A percentile compares a stretch with the other conserved stretches of the same genome.
Evolutionary conservation across 30 jellyfish, hydroid and myxozoan genomes (phyloP).

Genomic region (Nemopilema nomurai): DNA sequence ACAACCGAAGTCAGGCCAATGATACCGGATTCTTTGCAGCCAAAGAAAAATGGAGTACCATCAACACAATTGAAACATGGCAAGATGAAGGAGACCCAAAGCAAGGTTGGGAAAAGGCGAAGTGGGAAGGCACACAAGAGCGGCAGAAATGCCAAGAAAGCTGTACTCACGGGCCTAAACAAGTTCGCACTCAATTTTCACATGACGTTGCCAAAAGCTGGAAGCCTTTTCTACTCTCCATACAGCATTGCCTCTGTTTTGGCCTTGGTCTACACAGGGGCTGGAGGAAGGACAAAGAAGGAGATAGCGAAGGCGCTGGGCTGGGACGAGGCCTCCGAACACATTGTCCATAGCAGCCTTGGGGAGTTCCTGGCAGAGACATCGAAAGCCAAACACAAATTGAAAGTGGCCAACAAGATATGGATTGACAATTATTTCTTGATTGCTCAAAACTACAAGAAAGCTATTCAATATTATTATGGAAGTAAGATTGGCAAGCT

Average conservation of each 20-base stretch:
- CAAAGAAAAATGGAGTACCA: neutral
- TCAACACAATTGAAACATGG: neutral
- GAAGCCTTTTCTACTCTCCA: constrained; percentile 57
- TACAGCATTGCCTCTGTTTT: constrained; percentile 58
- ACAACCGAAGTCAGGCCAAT: neutral
- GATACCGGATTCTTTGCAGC: neutral
- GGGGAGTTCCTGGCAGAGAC: neutral
- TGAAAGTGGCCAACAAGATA: constrained; percentile 46
- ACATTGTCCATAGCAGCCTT: neutral
- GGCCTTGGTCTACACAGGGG: constrained; percentile 60
- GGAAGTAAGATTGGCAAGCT: constrained; percentile 30
- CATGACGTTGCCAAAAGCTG: constrained; percentile 13
- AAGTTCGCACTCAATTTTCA: constrained; percentile 32
- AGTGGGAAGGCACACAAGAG: neutral
- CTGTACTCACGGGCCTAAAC: constrained; percentile 10
- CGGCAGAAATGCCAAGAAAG: neutral
- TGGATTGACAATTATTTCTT: constrained; percentile 54
- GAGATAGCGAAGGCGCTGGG: constrained; percentile 57
- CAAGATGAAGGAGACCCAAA: neutral
- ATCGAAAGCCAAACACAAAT: neutral
- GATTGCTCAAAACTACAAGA: neutral
- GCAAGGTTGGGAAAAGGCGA: neutral
- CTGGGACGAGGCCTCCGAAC: neutral
- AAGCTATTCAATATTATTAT: constrained; percentile 13
- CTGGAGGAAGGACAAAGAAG: constrained; percentile 43